These are phyloP conservation scores for Blennius ocellaris DNA, from an alignment of 2,113 vertebrate species.

Conservation along the genomic window DNA sequence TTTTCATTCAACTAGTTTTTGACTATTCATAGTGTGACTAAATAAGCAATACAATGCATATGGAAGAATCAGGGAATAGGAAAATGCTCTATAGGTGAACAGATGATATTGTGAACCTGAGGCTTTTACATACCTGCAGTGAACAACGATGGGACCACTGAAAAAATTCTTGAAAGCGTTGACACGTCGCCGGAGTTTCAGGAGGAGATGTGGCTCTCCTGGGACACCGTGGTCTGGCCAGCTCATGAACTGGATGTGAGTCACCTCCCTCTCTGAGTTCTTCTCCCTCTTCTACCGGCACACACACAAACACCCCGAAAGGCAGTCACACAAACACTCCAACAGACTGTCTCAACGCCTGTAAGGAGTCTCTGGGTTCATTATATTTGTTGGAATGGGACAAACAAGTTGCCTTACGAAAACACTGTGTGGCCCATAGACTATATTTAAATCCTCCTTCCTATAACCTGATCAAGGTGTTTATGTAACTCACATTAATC, in stretches of 20 bases:
- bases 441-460: background rate
- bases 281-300: conserved; percentile 88
- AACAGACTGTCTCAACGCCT: background rate
- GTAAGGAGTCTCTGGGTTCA: background rate
- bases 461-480: accelerated
- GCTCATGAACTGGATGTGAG: conserved; percentile 96
- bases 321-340: background rate
- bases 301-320: background rate
- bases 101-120: background rate
- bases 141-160: conserved; percentile 93
- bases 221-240: conserved; percentile 99
- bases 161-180: conserved; percentile 96
- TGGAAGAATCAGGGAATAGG: no score
- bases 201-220: conserved; percentile 91
- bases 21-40: no score
- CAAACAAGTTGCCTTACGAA: no score
- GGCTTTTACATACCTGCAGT: conserved; percentile 89
- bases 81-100: no score
- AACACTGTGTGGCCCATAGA: background rate
- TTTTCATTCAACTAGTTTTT: no score
- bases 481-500: conserved; percentile 84
- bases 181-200: conserved; percentile 92
- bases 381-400: background rate
- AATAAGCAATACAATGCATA: no score
- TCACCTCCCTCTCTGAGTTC: conserved; percentile 88